phyloP scores from a whole-genome alignment of 1,140 invertebrate genomes.

The Apis florea region DNA sequence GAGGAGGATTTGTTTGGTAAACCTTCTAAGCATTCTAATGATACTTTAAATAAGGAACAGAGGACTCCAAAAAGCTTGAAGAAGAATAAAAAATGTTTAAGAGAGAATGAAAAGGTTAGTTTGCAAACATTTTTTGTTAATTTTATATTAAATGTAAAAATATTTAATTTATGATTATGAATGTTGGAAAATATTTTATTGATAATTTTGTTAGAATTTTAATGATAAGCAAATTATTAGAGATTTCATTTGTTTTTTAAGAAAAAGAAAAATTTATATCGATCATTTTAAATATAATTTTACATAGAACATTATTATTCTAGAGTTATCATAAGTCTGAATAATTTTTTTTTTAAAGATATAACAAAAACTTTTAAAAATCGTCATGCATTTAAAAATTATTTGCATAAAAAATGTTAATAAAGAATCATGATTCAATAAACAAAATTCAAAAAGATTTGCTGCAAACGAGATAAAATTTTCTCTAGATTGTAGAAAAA shows the following conservation, averaged over 20 bases:
- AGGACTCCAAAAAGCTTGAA: slow-evolving; percentile 1
- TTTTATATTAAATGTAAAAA: too few relatives aligned
- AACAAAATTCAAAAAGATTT: not conserved
- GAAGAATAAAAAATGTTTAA: not conserved
- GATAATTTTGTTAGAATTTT: too few relatives aligned
- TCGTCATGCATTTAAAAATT: not conserved
- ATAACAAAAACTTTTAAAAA: not conserved
- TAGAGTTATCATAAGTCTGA: too few relatives aligned
- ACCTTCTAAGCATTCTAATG: not conserved
- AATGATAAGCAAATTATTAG: too few relatives aligned
- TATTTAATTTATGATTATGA: too few relatives aligned
- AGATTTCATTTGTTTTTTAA: not conserved
- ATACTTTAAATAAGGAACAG: not conserved
- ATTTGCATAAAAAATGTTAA: too few relatives aligned
- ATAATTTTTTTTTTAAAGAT: not conserved
- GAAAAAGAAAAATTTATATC: not conserved
- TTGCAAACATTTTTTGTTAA: not conserved
- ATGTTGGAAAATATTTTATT: too few relatives aligned
- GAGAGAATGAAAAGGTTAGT: not conserved
- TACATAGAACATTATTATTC: not conserved
- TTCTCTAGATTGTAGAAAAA: not conserved
- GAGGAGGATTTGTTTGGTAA: slow-evolving; percentile 62
- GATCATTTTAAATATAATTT: too few relatives aligned
- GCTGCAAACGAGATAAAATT: not conserved
- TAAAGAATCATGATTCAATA: not conserved